Base-by-base conservation (phyloP, 2,113 vertebrate species). In the Condylura cristata region DNA sequence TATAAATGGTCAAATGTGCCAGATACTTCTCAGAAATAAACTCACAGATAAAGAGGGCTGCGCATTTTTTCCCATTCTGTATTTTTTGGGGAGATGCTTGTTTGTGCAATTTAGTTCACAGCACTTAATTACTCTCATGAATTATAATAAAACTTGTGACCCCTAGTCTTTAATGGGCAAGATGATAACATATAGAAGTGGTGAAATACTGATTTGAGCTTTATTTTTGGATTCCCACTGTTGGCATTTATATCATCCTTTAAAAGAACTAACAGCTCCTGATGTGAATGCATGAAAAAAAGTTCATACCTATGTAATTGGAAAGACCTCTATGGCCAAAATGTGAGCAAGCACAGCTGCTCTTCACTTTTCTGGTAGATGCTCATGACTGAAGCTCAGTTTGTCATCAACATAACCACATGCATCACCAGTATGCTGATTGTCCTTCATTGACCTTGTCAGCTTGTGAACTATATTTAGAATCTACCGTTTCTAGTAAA, bases 401-500 rank as follows among this genome's bases (percentile, higher is more conserved):
- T 68, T 68, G 12, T 87, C 39, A 85, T 46, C 53, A 41, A 1
- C 39, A 39, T 20, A 41, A 56, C 63, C 12, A 12, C 6, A 2
- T 48, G 9, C 1, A 48, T 68, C 58, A 34, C 61, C 9, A 4
- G 37, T 20, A 26, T 58, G 34, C 24, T 41, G 7, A 24, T 65
- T 76, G 65, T 41, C 81, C 60, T 76, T 80, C 32, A 10, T 68
- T 90, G 90, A 70, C 88, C 48, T 93, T 70, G 63, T 20, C 48
- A 90, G 32, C 81, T 87, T 75, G 26, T 66, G 53, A 89, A 74
- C 72, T 85, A 28, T 61, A 72, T 94, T 88, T 85, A 82, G 39
- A 87, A 22, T 48, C 46, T 81, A 60, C 53, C 37, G 71, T 48
- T 51, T 75, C 85, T 96, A 82, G 81, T 58, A 78, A 87, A 96